phyloP scores from a whole-genome alignment of 2,113 vertebrate species.

The Sitta europaea region DNA sequence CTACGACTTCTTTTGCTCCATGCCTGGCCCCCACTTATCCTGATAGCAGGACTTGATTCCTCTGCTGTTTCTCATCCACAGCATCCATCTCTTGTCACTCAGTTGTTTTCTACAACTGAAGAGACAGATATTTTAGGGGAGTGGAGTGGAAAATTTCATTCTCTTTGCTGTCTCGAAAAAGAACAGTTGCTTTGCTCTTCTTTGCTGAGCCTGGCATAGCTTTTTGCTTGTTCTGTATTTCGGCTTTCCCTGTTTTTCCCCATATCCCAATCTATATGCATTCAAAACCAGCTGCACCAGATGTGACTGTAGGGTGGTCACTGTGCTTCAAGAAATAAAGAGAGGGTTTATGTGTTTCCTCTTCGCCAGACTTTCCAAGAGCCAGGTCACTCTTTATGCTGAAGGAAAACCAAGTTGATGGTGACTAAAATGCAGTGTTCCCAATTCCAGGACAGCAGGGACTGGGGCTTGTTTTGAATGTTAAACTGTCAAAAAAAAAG shows the following conservation, averaged over 20 bases:
- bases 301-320: not conserved
- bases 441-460: not conserved
- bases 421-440: not conserved
- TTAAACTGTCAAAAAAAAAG: not conserved
- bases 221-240: not conserved
- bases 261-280: rapidly evolving
- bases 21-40: rapidly evolving
- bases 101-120: not conserved
- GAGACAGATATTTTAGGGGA: not conserved
- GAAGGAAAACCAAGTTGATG: not conserved
- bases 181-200: not conserved
- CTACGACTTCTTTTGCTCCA: not conserved
- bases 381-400: not conserved
- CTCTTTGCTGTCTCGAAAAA: not conserved
- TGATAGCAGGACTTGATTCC: not conserved
- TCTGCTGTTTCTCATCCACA: not conserved
- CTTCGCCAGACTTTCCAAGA: not conserved
- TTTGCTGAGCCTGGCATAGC: not conserved
- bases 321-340: not conserved
- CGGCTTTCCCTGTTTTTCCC: not conserved
- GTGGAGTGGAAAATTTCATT: not conserved
- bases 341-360: not conserved
- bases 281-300: not conserved
- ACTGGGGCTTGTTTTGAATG: not conserved
- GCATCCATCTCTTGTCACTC: not conserved